A percentile compares a stretch with the other conserved stretches of the same genome.
phyloP scores from a whole-genome alignment of 2,888 invertebrate genomes.

The Idaea biselata region DNA sequence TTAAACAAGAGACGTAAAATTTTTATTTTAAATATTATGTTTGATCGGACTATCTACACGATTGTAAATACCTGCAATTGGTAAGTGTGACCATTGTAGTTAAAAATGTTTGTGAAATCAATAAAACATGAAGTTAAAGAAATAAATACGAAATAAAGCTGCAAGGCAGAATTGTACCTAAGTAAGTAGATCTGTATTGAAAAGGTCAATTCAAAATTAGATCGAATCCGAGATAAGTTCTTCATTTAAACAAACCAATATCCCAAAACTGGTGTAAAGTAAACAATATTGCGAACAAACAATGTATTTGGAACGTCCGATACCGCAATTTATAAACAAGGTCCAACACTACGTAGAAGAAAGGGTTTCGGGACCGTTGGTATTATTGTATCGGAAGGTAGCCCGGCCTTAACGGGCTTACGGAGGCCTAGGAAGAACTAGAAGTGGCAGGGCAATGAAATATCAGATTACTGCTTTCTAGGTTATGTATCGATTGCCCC shows the following conservation, averaged over 20 bases:
- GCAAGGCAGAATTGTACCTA: neutral
- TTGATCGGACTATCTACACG: no score
- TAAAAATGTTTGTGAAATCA: no score
- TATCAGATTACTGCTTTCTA: neutral
- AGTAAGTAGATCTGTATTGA: neutral
- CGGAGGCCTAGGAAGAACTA: slow-evolving; percentile 25
- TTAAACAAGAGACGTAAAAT: no score
- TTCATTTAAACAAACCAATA: slow-evolving; percentile 1
- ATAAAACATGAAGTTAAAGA: neutral
- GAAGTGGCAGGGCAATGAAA: slow-evolving; percentile 19
- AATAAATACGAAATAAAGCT: neutral
- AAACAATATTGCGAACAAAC: slow-evolving; percentile 56
- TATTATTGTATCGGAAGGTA: slow-evolving; percentile 80
- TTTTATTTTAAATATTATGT: no score
- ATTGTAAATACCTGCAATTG: no score
- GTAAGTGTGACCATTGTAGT: no score
- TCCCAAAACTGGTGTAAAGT: slow-evolving; percentile 14
- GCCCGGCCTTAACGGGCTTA: slow-evolving; percentile 68
- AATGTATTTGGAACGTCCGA: slow-evolving; percentile 55
- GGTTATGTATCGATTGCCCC: neutral
- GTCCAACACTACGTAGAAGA: slow-evolving; percentile 49
- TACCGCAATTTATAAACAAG: slow-evolving; percentile 76
- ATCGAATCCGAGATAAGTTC: neutral
- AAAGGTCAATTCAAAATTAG: neutral
- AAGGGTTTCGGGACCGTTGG: slow-evolving; percentile 64